Percentiles rank a stretch among this genome's conserved stretches.
These are phyloP conservation scores for Cassiopea andromeda DNA, from an alignment of 30 jellyfish, hydroid and myxozoan species.

Conservation along the genomic window DNA sequence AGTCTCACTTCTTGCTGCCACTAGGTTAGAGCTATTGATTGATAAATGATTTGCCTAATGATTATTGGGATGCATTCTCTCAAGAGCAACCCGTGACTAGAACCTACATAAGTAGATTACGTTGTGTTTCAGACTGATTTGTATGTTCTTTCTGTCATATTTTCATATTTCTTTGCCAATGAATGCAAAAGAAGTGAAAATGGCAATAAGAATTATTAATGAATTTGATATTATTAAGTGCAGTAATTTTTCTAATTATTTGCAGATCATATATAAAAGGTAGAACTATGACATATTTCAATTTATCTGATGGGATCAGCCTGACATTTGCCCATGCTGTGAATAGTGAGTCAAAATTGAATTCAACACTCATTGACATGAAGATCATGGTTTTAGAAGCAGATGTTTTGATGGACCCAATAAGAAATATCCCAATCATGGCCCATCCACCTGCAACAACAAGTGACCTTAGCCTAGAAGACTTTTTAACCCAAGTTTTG, in stretches of 20 bases:
- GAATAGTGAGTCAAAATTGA: constrained; percentile 67
- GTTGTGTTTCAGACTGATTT: too few species aligned
- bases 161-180: too few species aligned
- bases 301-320: constrained; percentile 78
- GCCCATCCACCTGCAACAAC: constrained; percentile 94
- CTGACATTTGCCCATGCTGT: constrained; percentile 96
- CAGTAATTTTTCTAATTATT: neutral
- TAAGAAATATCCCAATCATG: constrained; percentile 76
- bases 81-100: too few species aligned
- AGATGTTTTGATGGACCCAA: constrained; percentile 82
- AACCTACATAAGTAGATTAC: too few species aligned
- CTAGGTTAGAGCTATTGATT: too few species aligned
- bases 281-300: constrained; percentile 51
- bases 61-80: too few species aligned
- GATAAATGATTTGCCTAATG: too few species aligned
- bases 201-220: neutral
- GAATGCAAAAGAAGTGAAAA: neutral
- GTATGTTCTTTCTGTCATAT: too few species aligned
- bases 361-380: constrained; percentile 46
- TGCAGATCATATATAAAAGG: neutral
- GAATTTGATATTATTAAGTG: neutral
- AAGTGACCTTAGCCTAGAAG: constrained; percentile 78
- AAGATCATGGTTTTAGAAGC: constrained; percentile 86
- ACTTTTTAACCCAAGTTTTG: constrained; percentile 47
- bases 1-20: too few species aligned